phyloP scores from a whole-genome alignment of 2,113 vertebrate genomes.

The Ploceus nigricollis region DNA sequence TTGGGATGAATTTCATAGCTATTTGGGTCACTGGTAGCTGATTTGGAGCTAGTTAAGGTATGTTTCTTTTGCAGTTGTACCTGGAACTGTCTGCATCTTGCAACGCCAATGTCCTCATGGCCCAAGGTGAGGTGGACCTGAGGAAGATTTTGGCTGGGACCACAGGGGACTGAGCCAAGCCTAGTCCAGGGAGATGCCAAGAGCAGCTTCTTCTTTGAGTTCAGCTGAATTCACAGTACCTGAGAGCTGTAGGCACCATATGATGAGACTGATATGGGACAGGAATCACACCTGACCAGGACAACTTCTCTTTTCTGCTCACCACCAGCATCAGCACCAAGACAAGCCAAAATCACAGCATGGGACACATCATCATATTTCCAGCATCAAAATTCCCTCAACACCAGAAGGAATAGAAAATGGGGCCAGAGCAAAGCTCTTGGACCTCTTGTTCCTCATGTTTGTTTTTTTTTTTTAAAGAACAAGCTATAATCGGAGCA shows the following conservation, averaged over 20 bases:
- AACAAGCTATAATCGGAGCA: neutral
- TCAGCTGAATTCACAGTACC: neutral
- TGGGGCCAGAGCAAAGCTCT: neutral
- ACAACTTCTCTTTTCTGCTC: neutral
- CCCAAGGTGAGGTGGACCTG: neutral
- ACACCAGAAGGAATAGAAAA: neutral
- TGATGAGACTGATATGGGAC: neutral
- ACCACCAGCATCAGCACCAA: neutral
- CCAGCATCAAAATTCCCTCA: neutral
- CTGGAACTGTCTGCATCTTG: neutral
- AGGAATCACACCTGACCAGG: neutral
- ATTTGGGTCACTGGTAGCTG: neutral
- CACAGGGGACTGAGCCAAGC: neutral
- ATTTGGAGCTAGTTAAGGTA: neutral
- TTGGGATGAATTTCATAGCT: neutral
- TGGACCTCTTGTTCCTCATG: neutral
- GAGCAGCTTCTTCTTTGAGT: neutral
- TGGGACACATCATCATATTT: fast-evolving
- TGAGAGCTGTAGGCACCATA: neutral
- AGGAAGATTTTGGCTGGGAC: neutral
- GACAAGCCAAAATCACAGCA: neutral
- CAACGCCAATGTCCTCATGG: neutral
- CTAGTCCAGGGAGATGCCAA: neutral
- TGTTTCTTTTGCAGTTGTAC: neutral
- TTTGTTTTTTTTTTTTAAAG: neutral